A percentile compares a stretch with the other conserved stretches of the same genome.
Conservation (phyloP, 2,888 invertebrate species). For the Antheraea assamensis region DNA sequence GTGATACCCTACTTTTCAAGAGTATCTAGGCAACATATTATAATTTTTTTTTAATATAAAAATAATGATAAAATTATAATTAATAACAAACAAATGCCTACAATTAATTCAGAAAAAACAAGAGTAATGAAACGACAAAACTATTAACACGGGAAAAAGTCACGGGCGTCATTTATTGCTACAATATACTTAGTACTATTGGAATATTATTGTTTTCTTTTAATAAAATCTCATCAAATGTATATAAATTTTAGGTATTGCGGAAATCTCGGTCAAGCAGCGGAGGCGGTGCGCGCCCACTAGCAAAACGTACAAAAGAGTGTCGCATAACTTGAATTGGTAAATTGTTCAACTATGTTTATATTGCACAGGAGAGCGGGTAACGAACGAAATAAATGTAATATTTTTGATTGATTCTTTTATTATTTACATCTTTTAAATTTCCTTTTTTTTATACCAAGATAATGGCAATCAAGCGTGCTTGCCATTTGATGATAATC, state of each 20-base stretch:
- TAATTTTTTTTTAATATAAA: too few relatives aligned
- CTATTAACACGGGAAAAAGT: background rate
- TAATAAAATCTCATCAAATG: background rate
- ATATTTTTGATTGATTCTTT: background rate
- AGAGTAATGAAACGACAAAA: too few relatives aligned
- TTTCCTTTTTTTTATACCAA: too few relatives aligned
- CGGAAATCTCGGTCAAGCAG: conserved; percentile 24
- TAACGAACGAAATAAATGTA: background rate
- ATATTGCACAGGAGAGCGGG: conserved; percentile 19
- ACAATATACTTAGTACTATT: background rate
- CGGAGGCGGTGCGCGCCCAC: conserved; percentile 55
- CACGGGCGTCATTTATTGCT: background rate
- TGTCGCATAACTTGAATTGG: conserved; percentile 18
- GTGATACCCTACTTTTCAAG: too few relatives aligned
- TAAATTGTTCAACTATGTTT: conserved; percentile 22
- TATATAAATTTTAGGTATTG: background rate
- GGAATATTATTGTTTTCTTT: background rate
- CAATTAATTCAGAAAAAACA: too few relatives aligned
- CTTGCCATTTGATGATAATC: too few relatives aligned
- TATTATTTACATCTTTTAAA: too few relatives aligned
- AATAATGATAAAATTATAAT: too few relatives aligned
- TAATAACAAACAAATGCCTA: too few relatives aligned
- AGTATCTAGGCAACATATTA: too few relatives aligned
- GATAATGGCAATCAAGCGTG: too few relatives aligned
- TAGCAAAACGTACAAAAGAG: conserved; percentile 40